phyloP scores from a whole-genome alignment of 2,113 vertebrate species.

The Australoheros scitulus region DNA sequence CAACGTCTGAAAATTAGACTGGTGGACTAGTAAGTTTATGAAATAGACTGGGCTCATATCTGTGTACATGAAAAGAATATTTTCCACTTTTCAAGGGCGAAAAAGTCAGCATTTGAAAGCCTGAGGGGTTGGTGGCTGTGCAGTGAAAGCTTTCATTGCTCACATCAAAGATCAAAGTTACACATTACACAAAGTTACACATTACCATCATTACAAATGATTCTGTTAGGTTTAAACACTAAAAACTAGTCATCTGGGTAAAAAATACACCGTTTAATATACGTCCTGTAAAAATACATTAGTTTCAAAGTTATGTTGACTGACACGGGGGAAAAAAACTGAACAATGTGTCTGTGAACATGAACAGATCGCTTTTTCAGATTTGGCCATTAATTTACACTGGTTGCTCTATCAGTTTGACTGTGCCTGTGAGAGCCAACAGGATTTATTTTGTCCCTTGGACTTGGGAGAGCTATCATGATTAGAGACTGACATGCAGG shows the following conservation, averaged over 20 bases:
- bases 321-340: neutral
- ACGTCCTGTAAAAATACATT: neutral
- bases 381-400: neutral
- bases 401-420: neutral
- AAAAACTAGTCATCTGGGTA: neutral
- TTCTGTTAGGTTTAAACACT: neutral
- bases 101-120: neutral
- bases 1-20: slow-evolving; percentile 38
- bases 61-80: neutral
- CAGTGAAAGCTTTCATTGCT: neutral
- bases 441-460: slow-evolving; percentile 8
- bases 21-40: neutral
- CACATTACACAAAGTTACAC: neutral
- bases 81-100: neutral
- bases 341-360: neutral
- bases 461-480: neutral
- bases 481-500: slow-evolving; percentile 27
- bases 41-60: neutral
- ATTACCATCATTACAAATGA: neutral
- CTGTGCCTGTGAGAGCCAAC: neutral
- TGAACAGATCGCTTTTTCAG: neutral
- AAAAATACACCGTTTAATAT: neutral
- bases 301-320: neutral
- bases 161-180: neutral
- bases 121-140: neutral